Base-by-base conservation (phyloP, 2,888 invertebrate species). In the Lithophane leautieri region DNA sequence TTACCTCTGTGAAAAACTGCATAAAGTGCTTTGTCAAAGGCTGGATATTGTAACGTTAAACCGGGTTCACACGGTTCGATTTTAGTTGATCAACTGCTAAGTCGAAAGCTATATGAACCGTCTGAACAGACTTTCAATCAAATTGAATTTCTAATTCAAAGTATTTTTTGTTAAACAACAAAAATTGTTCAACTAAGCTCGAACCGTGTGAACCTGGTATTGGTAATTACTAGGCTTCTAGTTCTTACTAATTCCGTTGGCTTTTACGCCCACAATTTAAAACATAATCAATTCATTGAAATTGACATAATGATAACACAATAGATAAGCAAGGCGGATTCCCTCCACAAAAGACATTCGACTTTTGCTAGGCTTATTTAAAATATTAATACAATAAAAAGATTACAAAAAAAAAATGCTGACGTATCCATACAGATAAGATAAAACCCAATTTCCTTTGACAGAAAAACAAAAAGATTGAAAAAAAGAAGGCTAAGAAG, bases 381-480 rank as follows among this genome's bases (percentile, higher is more conserved):
- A 50, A 19, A 47, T 47, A 62, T 4, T 1, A 14, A 63, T 11
- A 25, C 4, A 4, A 54, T 56, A 40, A n/a, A 54, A 25, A 52
- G n/a, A 61, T 71, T 25, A 60, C 19, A n/a, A 47, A 1, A 22
- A n/a, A 40, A 11, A 25, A 44, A 14, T 34, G 4, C 4, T 60
- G 16, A 60, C 44, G 22, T 44, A 44, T 14, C 7, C 12, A 14
- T 4, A 7, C 25, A 19, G 77, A 62, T 79, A 66, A 54, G 11
- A 16, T 50, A 50, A 56, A 58, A 50, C 50, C 50, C 8, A 11
- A 12, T 60, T 61, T 70, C 0, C 1, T 0, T 73, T 52, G 7
- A 25, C 91, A 96, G 96, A 96, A 96, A 89, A 96, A 92, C 78
- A 95, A 95, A 88, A 95, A 94, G 84, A 90, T 86, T 79, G 95